A percentile compares a stretch with the other conserved stretches of the same genome.
phyloP scores from a whole-genome alignment of 1,140 invertebrate species.

The Eueides isabella region DNA sequence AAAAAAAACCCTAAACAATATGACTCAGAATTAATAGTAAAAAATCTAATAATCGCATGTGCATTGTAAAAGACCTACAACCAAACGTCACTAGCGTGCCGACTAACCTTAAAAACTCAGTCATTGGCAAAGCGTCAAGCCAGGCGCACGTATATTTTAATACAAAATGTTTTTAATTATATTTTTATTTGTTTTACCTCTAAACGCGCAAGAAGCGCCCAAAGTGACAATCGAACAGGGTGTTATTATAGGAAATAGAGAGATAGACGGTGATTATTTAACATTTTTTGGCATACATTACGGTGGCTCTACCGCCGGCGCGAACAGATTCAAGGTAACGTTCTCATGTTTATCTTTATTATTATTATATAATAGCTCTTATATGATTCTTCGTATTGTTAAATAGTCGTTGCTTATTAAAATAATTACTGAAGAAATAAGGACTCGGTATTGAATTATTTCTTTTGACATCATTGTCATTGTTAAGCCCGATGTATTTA shows the following conservation, averaged over 20 bases:
- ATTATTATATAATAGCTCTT: not conserved
- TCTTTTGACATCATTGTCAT: no score
- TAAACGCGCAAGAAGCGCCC: constrained; percentile 48
- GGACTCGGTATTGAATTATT: no score
- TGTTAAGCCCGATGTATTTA: no score
- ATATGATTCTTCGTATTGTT: not conserved
- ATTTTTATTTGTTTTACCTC: constrained; percentile 44
- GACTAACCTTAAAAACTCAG: constrained; percentile 16
- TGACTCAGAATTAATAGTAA: not conserved
- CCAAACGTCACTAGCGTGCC: not conserved
- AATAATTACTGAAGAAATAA: no score
- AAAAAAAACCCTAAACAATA: not conserved
- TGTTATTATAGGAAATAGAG: constrained; percentile 47
- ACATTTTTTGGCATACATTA: constrained; percentile 66
- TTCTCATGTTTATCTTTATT: constrained; percentile 2
- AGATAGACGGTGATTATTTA: constrained; percentile 53
- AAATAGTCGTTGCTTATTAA: no score
- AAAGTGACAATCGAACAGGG: constrained; percentile 62
- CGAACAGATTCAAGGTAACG: constrained; percentile 67
- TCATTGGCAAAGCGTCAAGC: constrained; percentile 10
- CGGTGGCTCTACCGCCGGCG: constrained; percentile 50
- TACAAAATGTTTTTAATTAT: constrained; percentile 44
- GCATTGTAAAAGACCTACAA: not conserved
- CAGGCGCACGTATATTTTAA: constrained; percentile 18
- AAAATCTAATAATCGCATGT: not conserved